Evolutionary conservation across 2,888 invertebrate species (phyloP).

Genomic region (Sarcophaga rosellei): DNA sequence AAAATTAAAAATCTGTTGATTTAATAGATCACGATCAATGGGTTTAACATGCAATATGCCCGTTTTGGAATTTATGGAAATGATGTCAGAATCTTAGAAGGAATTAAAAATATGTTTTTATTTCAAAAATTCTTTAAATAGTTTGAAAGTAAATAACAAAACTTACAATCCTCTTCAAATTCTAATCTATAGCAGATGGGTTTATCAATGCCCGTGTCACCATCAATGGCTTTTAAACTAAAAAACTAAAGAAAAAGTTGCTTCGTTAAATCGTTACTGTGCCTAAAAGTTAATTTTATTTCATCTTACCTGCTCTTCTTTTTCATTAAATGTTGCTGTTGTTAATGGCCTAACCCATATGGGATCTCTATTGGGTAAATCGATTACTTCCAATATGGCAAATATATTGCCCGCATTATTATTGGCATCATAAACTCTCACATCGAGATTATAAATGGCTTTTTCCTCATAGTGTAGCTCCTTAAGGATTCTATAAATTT

Average conservation of each 20-base stretch:
- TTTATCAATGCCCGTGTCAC: slow-evolving; percentile 84
- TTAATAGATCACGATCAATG: slow-evolving; percentile 82
- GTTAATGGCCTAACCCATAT: slow-evolving; percentile 84
- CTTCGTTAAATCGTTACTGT: not conserved
- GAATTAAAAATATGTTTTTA: not conserved
- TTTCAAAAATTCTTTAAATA: slow-evolving; percentile 4
- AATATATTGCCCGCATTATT: slow-evolving; percentile 77
- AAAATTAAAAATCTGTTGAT: slow-evolving; percentile 82
- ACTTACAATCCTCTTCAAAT: slow-evolving; percentile 80
- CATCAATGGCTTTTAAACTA: slow-evolving; percentile 84
- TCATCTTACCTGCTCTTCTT: slow-evolving; percentile 76
- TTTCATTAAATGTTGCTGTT: slow-evolving; percentile 84
- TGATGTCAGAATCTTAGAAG: slow-evolving; percentile 69
- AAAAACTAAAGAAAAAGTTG: slow-evolving; percentile 76
- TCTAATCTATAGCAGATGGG: slow-evolving; percentile 83
- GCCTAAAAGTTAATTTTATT: no score
- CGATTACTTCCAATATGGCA: slow-evolving; percentile 83
- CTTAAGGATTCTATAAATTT: slow-evolving; percentile 62
- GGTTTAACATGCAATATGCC: slow-evolving; percentile 70
- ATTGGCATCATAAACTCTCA: slow-evolving; percentile 83
- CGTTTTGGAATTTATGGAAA: slow-evolving; percentile 66
- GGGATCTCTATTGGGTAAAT: slow-evolving; percentile 84
- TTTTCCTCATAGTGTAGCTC: slow-evolving; percentile 82
- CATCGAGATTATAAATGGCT: slow-evolving; percentile 83
- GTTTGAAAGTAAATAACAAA: not conserved